phyloP scores from a whole-genome alignment of 92 coral and sea anemone species.

The Umimayanthus kanabou region DNA sequence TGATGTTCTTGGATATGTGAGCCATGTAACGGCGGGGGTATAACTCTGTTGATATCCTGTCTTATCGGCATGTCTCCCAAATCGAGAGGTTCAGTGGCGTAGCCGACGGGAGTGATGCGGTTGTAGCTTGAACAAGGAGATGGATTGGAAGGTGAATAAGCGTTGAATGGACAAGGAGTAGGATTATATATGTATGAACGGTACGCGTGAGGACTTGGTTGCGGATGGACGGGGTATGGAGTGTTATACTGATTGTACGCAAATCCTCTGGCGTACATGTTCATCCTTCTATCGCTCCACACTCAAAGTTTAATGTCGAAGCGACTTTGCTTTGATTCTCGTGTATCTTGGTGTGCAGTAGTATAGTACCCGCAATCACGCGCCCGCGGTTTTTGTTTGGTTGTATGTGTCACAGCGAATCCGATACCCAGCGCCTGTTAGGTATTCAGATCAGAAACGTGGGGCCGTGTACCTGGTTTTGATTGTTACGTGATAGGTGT shows the following conservation, averaged over 20 bases:
- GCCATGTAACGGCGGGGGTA: constrained; percentile 22
- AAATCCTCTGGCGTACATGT: constrained; percentile 40
- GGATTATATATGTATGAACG: constrained; percentile 38
- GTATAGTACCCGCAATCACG: background rate
- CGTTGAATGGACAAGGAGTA: constrained; percentile 37
- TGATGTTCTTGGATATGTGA: constrained; percentile 15
- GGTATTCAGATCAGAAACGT: constrained; percentile 17
- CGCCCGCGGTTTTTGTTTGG: constrained; percentile 35
- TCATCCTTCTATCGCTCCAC: background rate
- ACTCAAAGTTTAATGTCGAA: background rate
- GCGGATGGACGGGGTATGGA: constrained; percentile 35
- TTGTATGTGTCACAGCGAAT: constrained; percentile 31
- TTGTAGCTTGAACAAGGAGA: constrained; percentile 40
- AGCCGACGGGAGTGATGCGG: constrained; percentile 25
- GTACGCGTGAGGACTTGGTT: constrained; percentile 33
- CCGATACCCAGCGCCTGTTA: constrained; percentile 32
- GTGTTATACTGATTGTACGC: constrained; percentile 27
- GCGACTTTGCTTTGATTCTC: background rate
- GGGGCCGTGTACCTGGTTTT: constrained; percentile 18
- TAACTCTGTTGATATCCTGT: constrained; percentile 17
- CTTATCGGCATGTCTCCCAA: constrained; percentile 20
- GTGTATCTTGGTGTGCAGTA: background rate
- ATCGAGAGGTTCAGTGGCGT: constrained; percentile 10
- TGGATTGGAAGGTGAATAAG: constrained; percentile 34
- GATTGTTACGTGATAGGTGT: constrained; percentile 29